A percentile compares a stretch with the other conserved stretches of the same genome.
Conservation (phyloP, 1,140 invertebrate genomes). For the Spodoptera frugiperda region DNA sequence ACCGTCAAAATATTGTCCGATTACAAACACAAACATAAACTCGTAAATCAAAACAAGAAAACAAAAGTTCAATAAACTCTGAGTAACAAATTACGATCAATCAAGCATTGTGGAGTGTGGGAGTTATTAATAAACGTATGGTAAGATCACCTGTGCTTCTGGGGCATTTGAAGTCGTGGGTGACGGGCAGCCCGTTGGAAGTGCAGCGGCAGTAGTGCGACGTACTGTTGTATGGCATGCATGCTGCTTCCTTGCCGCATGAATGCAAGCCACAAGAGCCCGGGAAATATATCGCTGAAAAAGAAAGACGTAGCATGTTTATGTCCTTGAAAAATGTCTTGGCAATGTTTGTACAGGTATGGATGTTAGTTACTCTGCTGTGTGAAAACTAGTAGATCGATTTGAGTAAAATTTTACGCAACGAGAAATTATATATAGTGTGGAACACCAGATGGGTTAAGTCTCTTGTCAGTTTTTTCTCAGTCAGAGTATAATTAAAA, state of each 20-base stretch:
- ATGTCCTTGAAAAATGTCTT: too few species aligned
- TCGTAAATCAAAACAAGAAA: background rate
- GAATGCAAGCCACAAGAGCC: conserved; percentile 85
- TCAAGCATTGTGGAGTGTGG: conserved; percentile 18
- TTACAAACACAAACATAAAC: background rate
- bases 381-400: background rate
- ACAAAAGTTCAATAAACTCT: conserved; percentile 31
- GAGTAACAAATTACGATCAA: conserved; percentile 33
- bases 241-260: conserved; percentile 88
- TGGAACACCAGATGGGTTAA: too few species aligned
- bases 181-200: conserved; percentile 88
- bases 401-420: too few species aligned
- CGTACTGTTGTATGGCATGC: conserved; percentile 83
- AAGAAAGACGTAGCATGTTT: conserved; percentile 13
- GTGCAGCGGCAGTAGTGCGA: conserved; percentile 89
- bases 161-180: conserved; percentile 88
- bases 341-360: too few species aligned
- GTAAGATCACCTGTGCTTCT: conserved; percentile 83
- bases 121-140: conserved; percentile 54
- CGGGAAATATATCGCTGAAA: conserved; percentile 71
- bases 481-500: too few species aligned
- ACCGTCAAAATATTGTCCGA: background rate
- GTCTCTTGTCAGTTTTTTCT: too few species aligned
- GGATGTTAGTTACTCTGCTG: too few species aligned
- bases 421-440: too few species aligned